Evolutionary conservation across 2,888 invertebrate species (phyloP).

Genomic region (Drosophila monieri): DNA sequence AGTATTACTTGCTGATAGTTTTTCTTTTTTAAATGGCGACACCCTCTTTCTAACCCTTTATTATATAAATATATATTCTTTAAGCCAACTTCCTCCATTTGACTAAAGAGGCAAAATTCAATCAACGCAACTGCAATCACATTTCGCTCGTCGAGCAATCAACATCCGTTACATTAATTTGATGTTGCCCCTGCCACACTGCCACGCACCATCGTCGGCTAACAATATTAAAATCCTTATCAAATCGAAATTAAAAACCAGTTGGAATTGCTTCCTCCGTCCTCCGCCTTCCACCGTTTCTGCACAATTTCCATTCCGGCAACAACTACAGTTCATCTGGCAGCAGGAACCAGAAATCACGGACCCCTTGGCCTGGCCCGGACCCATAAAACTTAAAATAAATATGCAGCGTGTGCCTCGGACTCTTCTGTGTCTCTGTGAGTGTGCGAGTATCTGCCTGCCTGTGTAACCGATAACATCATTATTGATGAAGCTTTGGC

Average conservation of each 20-base stretch:
- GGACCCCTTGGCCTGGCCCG: slow-evolving; percentile 46
- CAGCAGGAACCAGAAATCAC: slow-evolving; percentile 9
- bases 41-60: background rate
- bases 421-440: slow-evolving; percentile 19
- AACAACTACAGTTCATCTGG: slow-evolving; percentile 41
- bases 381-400: slow-evolving; percentile 73
- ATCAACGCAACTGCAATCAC: slow-evolving; percentile 52
- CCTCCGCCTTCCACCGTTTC: slow-evolving; percentile 5
- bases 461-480: slow-evolving; percentile 74
- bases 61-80: background rate
- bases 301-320: slow-evolving; percentile 18
- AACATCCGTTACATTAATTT: slow-evolving; percentile 72
- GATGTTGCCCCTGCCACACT: slow-evolving; percentile 41
- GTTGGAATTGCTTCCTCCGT: slow-evolving; percentile 66
- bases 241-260: slow-evolving; percentile 77
- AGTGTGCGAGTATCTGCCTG: slow-evolving; percentile 42
- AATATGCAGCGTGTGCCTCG: slow-evolving; percentile 69
- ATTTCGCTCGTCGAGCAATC: slow-evolving; percentile 60
- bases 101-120: slow-evolving; percentile 30
- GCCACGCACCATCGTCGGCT: slow-evolving; percentile 27
- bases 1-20: no score
- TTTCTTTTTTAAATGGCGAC: no score
- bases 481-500: slow-evolving; percentile 70
- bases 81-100: slow-evolving; percentile 2
- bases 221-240: slow-evolving; percentile 76